Conservation (phyloP, 2,888 invertebrate genomes). For the Lysandra bellargus region DNA sequence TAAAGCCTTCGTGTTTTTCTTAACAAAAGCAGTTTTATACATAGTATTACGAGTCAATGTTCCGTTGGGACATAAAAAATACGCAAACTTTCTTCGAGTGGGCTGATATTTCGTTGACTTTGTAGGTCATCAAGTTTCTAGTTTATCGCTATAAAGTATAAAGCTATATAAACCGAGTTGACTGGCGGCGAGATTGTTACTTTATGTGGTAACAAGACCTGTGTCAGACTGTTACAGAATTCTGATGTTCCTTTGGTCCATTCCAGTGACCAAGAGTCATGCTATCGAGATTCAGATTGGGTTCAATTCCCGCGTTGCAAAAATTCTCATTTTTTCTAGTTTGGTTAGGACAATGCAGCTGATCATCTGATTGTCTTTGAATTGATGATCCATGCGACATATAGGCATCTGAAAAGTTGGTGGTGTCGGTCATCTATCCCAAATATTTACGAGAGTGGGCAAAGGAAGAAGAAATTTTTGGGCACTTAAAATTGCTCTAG, state of each 20-base stretch:
- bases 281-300: neutral
- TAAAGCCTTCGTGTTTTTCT: neutral
- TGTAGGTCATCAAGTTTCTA: slow-evolving; percentile 10
- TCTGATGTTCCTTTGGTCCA: no score
- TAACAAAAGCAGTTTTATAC: neutral
- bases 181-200: neutral
- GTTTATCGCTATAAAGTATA: neutral
- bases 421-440: neutral
- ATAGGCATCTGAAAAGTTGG: neutral
- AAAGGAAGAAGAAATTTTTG: neutral
- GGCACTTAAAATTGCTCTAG: no score
- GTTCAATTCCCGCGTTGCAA: neutral
- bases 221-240: no score
- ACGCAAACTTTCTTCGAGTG: slow-evolving; percentile 7
- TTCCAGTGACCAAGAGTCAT: no score
- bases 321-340: neutral
- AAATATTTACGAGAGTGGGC: neutral
- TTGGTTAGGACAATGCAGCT: neutral
- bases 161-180: neutral
- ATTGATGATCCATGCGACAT: neutral
- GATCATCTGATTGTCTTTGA: neutral
- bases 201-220: neutral
- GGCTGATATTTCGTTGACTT: neutral
- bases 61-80: slow-evolving; percentile 9
- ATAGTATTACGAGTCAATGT: slow-evolving; percentile 17